Base-by-base conservation (phyloP, 2,113 vertebrate genomes). In the Microcebus jonahi region DNA sequence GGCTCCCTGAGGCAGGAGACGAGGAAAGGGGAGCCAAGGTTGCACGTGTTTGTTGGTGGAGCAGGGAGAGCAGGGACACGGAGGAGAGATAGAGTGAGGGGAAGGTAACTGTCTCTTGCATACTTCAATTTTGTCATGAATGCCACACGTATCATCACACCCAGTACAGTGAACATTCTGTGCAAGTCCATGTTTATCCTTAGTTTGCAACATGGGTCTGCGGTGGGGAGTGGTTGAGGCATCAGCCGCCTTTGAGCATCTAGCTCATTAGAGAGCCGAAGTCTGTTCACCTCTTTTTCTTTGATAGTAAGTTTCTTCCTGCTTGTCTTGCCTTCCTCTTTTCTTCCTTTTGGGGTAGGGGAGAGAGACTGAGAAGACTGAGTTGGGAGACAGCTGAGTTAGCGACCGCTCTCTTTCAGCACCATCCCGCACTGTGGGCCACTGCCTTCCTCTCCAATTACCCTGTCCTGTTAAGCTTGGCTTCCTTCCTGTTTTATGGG, bases 191-290 rank as follows among this genome's bases (percentile, higher is more conserved):
- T 2, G 34, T 23, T 34, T 3, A 7, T 27, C 34, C 27, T n/a
- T 9, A 5, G 21, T 1, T 3, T 3, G 0, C 15, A 3, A 4
- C 11, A 5, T 2, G 50, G 21, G 0, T 2, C 27, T 21, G 15
- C 20, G 5, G 45, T 1, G 20, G 12, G 1, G 0, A 23, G 87
- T 23, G 67, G 21, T 17, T 31, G 31, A 68, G 42, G 3, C 21
- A 2, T 45, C 17, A 39, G 36, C 9, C 57, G 5, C 23, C 3
- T 14, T 31, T 6, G 1, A 0, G 4, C 71, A 21, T 39, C 48
- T 11, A 18, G n/a, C 9, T 8, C 8, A 1, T 8, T 23, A 20
- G 82, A 9, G 13, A 1, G 18, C n/a, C 18, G 20, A 42, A 15
- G 14, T 20, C 21, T 15, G 34, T 20, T 61, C 50, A 0, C 11